Evolutionary conservation across 2,113 vertebrate genomes (phyloP).

Genomic region (Bombycilla garrulus): DNA sequence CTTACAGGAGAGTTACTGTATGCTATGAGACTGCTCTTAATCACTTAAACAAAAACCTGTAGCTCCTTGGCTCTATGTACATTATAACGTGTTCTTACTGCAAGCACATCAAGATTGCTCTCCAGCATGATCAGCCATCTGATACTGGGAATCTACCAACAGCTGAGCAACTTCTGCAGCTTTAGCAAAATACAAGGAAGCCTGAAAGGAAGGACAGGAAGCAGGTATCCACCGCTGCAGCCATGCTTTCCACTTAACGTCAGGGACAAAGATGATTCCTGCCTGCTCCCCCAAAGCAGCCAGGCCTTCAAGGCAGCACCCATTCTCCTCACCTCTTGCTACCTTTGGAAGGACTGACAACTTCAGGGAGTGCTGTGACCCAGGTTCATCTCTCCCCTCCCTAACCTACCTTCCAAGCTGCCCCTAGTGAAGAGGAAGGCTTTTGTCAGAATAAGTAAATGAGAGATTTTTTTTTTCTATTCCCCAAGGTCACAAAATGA

Average conservation of each 20-base stretch:
- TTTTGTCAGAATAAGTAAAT: neutral
- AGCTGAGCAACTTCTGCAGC: neutral
- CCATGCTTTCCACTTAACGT: neutral
- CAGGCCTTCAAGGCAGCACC: neutral
- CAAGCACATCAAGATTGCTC: neutral
- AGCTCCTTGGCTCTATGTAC: neutral
- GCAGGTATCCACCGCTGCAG: neutral
- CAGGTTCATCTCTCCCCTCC: neutral
- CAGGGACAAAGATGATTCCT: neutral
- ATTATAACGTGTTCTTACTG: neutral
- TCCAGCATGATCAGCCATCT: neutral
- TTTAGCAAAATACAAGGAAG: neutral
- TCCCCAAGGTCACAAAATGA: neutral
- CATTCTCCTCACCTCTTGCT: neutral
- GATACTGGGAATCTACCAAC: neutral
- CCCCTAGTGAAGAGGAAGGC: neutral
- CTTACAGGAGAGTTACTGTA: neutral
- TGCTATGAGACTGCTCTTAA: neutral
- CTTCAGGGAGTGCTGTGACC: neutral
- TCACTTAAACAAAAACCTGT: neutral
- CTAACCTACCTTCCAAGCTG: neutral
- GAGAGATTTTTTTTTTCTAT: neutral
- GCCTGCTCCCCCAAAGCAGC: neutral
- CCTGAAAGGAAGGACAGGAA: neutral
- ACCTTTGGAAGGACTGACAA: neutral